Evolutionary conservation across 2,797 vertebrate species (phyloP).

Genomic region (Parauchenoglanis ngamensis): DNA sequence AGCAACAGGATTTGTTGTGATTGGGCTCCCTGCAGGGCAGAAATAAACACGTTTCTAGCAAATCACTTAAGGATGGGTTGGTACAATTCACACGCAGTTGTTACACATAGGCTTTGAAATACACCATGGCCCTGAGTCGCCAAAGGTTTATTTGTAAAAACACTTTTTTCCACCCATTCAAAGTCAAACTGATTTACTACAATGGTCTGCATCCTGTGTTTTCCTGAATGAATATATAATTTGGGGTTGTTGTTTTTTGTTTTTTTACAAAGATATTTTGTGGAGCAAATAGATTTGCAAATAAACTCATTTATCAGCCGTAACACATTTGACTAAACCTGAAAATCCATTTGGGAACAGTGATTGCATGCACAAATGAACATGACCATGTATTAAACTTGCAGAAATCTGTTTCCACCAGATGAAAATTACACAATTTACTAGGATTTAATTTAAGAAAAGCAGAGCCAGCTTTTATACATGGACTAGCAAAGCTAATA

Average conservation of each 20-base stretch:
- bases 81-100: constrained; percentile 1
- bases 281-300: background rate
- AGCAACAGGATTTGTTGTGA: constrained; percentile 31
- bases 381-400: background rate
- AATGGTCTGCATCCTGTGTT: background rate
- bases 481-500: background rate
- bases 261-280: background rate
- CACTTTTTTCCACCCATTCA: background rate
- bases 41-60: constrained; percentile 13
- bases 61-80: constrained; percentile 17
- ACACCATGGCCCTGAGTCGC: background rate
- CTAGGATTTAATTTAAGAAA: background rate
- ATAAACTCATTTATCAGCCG: background rate
- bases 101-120: background rate
- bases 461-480: background rate
- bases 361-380: background rate
- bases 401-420: background rate
- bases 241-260: background rate
- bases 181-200: background rate
- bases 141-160: background rate
- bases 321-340: background rate
- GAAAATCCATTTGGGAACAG: background rate
- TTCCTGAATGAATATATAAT: background rate
- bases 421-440: background rate
- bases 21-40: background rate